Base-by-base conservation (phyloP, 2,888 invertebrate genomes). In the Ethmia dodecea region DNA sequence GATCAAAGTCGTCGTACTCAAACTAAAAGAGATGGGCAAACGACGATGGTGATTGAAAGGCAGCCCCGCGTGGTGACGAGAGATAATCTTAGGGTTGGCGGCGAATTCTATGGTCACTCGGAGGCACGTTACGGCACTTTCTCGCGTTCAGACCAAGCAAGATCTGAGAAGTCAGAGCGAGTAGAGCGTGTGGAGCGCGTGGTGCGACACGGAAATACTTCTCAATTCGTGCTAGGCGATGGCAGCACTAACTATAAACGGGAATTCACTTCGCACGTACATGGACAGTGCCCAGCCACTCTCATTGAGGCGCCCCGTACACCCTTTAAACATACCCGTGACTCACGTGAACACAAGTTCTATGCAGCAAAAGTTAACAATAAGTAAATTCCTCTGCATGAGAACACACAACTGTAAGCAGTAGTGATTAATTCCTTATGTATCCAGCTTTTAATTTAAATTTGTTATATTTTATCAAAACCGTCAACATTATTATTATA, bases 331-430 rank as follows among this genome's bases (percentile, higher is more conserved):
- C 94, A 95, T 60, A 94, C 94, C 14, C 88, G 94, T 44, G 94
- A 95, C 68, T 93, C 95, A 8, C 92, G 91, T 50, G 92, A 93
- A 60, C 95, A 95, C 73, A 94, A 93, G 68, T 95, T 94, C 70
- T 95, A 94, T 67, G 88, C 93, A 64, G 88, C 92, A 2, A 89
- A 90, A 65, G 87, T 89, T 40, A 86, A 86, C 88, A 77, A 48
- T 55, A 51, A 52, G 36, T 28, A 2, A 30, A 43, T 42, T 37
- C 40, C 34, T 33, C 42, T n/a, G n/a, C n/a, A n/a, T n/a, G n/a
- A n/a, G n/a, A n/a, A n/a, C n/a, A 41, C 35, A 26, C 32, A 33
- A n/a, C 41, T 48, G 22, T 10, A 22, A 22, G 43, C 68, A n/a
- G n/a, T n/a, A n/a, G n/a, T n/a, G n/a, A n/a, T n/a, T n/a, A n/a